Base-by-base conservation (phyloP, 2,797 vertebrate species). In the Nasua narica region DNA sequence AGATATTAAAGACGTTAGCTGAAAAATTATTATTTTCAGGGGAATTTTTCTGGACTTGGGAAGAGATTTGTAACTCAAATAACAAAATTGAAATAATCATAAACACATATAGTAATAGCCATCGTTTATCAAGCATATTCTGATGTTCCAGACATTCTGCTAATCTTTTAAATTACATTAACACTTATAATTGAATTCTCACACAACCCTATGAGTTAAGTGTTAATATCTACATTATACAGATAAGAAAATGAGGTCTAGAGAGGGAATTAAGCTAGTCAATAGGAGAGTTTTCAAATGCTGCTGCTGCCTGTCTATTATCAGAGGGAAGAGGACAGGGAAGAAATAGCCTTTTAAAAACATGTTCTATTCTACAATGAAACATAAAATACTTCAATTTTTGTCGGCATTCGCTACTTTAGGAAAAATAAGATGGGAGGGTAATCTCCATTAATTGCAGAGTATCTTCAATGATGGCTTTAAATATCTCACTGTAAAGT, bases 101-200 rank as follows among this genome's bases (percentile, higher is more conserved):
- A 88, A 94, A 91, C 35, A 90, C 62, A 81, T 60, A n/a, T 3
- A 72, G 25, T 52, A 78, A 65, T 78, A 85, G 18, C 16, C 5
- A 35, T 27, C 7, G 18, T 89, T 87, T 93, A 82, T 88, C 69
- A 79, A 79, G 11, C 19, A 56, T 29, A 48, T 37, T 78, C 46
- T 58, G 65, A n/a, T 93, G 48, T 90, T 37, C 54, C 8, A 40
- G 32, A 35, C 29, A 46, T 21, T 89, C 52, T 88, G 32, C 6
- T 85, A 62, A 74, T 90, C 60, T 97, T 81, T 50, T 54, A 94
- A 78, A 91, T 76, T 94, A 29, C 43, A 94, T 77, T 91, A 96
- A 85, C 35, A 10, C 46, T 69, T 79, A 50, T 69, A 87, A 84
- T 74, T 95, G 74, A 93, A 83, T 96, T 91, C 60, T 97, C 69